A percentile compares a stretch with the other conserved stretches of the same genome.
Conservation (phyloP, 1,140 invertebrate species). For the Drosophila simulans region DNA sequence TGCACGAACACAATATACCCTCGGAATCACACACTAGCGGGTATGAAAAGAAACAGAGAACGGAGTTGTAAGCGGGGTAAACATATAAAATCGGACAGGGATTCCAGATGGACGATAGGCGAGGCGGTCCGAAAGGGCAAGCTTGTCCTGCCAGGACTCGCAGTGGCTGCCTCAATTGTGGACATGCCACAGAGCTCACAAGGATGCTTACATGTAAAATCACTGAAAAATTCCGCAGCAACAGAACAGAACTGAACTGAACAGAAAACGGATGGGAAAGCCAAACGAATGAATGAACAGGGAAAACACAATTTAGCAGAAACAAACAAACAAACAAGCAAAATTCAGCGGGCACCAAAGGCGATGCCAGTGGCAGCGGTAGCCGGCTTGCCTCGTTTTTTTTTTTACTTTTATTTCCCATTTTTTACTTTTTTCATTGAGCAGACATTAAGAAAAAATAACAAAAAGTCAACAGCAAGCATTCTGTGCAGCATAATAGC, state of each 20-base stretch:
- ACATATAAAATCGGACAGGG: conserved; percentile 60
- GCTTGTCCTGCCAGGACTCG: conserved; percentile 34
- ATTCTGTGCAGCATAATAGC: conserved; percentile 66
- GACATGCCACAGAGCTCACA: conserved; percentile 78
- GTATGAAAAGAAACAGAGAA: conserved; percentile 4
- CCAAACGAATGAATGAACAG: conserved; percentile 80
- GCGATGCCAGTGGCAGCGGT: conserved; percentile 50
- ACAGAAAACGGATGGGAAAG: conserved; percentile 27
- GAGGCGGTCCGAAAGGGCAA: conserved; percentile 12
- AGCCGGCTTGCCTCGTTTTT: background rate
- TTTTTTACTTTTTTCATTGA: conserved; percentile 65
- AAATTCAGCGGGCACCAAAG: conserved; percentile 64
- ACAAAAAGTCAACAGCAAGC: conserved; percentile 77
- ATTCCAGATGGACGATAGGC: conserved; percentile 41
- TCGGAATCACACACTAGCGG: background rate
- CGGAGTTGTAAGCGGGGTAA: conserved; percentile 49
- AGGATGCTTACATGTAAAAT: conserved; percentile 83
- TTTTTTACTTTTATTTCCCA: background rate
- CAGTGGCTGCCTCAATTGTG: conserved; percentile 71
- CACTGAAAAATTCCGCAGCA: conserved; percentile 72
- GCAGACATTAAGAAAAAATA: conserved; percentile 82
- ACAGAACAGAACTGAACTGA: background rate
- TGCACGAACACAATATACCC: conserved; percentile 5
- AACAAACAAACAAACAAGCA: conserved; percentile 78
- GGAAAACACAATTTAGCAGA: conserved; percentile 82